Evolutionary conservation across 2,888 invertebrate genomes (phyloP), one percentile per base, ranked within the genome.

Genomic region (Euzophera pinguis): DNA sequence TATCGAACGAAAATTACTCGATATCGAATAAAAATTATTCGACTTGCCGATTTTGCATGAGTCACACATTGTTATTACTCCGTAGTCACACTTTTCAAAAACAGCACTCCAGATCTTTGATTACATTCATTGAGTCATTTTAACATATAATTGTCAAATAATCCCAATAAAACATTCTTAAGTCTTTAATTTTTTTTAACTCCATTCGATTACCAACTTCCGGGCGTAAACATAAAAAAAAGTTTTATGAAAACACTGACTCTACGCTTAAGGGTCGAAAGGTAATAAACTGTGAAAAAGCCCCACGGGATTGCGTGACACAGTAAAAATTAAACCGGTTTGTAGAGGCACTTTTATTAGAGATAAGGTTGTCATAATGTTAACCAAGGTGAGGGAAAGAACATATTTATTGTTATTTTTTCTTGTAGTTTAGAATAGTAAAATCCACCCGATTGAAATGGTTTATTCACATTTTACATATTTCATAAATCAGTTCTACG

Each of bases 161-260:
- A n/a, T n/a, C n/a, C n/a, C n/a, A n/a, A n/a, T n/a, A n/a, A 22
- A 22, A 22, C 5, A 22, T 3, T 22, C 22, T 2, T 37, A 8
- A 34, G 12, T 16, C 9, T 41, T 41, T 41, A 9, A 10, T n/a
- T 0, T 1, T 10, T 22, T 22, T 22, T 22, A 39, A n/a, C 13
- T 43, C 43, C 27, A 43, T 43, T 43, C 3, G 13, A 9, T 29
- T 43, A 12, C 2, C n/a, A 13, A 5, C 45, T 32, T 45, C 45
- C 12, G 14, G 45, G n/a, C n/a, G n/a, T 12, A 2, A 9, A 8
- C 79, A 80, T 79, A 76, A 72, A 84, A 79, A 84, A 45, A 85
- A 84, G 65, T 84, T 84, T 84, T 81, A 84, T 84, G 78, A 80
- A 81, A 81, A 76, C 74, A 60, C 64, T 63, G 64, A 63, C 72